Conservation (phyloP, 2,888 invertebrate species). For the Drosophila pseudotalamancana region DNA sequence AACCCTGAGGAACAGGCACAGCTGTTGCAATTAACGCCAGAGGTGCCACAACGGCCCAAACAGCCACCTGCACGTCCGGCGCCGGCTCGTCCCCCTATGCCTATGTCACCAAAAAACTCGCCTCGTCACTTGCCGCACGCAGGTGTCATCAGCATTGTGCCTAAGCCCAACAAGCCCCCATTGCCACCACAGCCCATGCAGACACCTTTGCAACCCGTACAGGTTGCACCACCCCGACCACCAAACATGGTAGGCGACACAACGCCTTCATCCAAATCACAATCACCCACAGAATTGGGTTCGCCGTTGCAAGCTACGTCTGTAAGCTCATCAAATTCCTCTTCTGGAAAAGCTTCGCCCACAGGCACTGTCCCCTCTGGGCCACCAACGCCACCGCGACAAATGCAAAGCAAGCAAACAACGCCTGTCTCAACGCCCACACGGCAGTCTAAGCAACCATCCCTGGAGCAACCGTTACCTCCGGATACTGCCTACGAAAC, state of each 20-base stretch:
- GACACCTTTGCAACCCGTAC: conserved; percentile 66
- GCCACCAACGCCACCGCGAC: conserved; percentile 78
- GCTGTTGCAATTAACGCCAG: conserved; percentile 85
- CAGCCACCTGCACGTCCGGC: conserved; percentile 85
- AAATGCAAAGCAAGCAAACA: conserved; percentile 74
- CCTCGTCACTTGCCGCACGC: conserved; percentile 85
- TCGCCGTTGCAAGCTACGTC: conserved; percentile 63
- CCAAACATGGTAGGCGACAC: conserved; percentile 60
- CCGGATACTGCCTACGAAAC: conserved; percentile 64
- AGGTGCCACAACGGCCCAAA: conserved; percentile 84
- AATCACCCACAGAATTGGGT: conserved; percentile 74
- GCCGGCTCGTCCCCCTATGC: conserved; percentile 86
- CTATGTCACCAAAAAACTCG: conserved; percentile 85
- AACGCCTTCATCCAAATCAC: conserved; percentile 76
- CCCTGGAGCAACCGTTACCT: conserved; percentile 56
- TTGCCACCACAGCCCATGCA: conserved; percentile 77
- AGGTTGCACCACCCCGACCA: conserved; percentile 64
- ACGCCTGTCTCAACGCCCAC: conserved; percentile 80
- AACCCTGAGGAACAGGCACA: conserved; percentile 80
- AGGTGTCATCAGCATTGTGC: conserved; percentile 85
- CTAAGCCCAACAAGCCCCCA: conserved; percentile 76
- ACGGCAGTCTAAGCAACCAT: conserved; percentile 71
- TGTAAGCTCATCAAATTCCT: conserved; percentile 63
- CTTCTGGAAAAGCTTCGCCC: conserved; percentile 78
- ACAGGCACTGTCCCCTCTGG: conserved; percentile 52